Conservation (phyloP, 2,797 vertebrate genomes). For the Pseudotriccus pelzelni region DNA sequence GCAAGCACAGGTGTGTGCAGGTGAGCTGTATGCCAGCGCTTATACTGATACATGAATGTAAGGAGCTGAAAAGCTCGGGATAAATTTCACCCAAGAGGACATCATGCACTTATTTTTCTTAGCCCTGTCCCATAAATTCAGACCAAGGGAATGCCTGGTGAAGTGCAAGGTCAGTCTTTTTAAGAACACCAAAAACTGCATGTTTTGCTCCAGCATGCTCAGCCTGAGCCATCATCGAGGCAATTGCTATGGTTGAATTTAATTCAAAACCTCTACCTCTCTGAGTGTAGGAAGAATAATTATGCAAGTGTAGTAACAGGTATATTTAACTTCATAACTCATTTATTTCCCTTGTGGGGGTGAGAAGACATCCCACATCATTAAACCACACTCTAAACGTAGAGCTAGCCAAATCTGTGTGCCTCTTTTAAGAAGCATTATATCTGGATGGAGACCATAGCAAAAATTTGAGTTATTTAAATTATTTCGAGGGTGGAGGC, state of each 20-base stretch:
- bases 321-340: conserved; percentile 31
- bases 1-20: background rate
- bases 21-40: background rate
- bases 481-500: background rate
- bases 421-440: background rate
- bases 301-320: background rate
- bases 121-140: background rate
- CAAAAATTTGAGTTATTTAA: background rate
- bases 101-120: background rate
- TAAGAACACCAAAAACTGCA: background rate
- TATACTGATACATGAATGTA: background rate
- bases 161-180: background rate
- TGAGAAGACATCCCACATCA: background rate
- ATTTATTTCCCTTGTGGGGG: conserved; percentile 12
- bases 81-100: background rate
- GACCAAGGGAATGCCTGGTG: background rate
- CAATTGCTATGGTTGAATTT: background rate
- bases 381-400: background rate
- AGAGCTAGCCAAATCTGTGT: background rate
- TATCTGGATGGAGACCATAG: background rate
- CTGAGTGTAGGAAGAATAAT: background rate
- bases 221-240: background rate
- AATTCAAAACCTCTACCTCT: background rate
- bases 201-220: background rate
- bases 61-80: background rate